A percentile compares a stretch with the other conserved stretches of the same genome.
These are phyloP conservation scores for Athripsodes cinereus DNA, from an alignment of 2,888 invertebrate species.

Conservation along the genomic window DNA sequence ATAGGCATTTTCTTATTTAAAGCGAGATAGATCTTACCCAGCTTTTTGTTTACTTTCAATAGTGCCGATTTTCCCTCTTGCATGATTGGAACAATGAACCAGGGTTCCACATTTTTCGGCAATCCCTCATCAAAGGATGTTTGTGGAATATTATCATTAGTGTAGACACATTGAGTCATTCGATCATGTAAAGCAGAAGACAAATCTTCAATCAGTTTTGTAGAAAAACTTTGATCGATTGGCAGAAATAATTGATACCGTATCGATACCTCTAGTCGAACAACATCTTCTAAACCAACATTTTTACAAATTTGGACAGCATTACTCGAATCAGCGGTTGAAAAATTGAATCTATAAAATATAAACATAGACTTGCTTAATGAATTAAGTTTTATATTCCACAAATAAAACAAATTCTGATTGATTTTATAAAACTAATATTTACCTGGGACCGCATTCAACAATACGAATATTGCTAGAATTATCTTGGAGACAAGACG, in stretches of 20 bases:
- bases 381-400: neutral
- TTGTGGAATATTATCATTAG: conserved; percentile 55
- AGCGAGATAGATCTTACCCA: conserved; percentile 54
- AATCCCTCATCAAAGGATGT: conserved; percentile 63
- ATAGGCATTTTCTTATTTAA: too few species aligned
- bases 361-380: too few species aligned
- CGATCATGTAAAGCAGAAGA: conserved; percentile 72
- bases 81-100: conserved; percentile 81
- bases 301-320: conserved; percentile 90
- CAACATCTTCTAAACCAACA: conserved; percentile 68
- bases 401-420: conserved; percentile 12
- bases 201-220: conserved; percentile 42
- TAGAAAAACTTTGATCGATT: conserved; percentile 36
- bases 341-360: conserved; percentile 76
- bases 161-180: conserved; percentile 91
- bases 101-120: conserved; percentile 58
- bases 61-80: conserved; percentile 71
- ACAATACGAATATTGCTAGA: conserved; percentile 50
- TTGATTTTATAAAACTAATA: too few species aligned
- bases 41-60: conserved; percentile 69
- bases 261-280: conserved; percentile 75
- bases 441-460: conserved; percentile 84
- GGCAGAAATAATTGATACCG: conserved; percentile 63
- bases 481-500: conserved; percentile 44
- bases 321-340: conserved; percentile 93